Percentiles rank a stretch among this genome's conserved stretches.
phyloP scores from a whole-genome alignment of 2,113 vertebrate species.

The Salminus brasiliensis region DNA sequence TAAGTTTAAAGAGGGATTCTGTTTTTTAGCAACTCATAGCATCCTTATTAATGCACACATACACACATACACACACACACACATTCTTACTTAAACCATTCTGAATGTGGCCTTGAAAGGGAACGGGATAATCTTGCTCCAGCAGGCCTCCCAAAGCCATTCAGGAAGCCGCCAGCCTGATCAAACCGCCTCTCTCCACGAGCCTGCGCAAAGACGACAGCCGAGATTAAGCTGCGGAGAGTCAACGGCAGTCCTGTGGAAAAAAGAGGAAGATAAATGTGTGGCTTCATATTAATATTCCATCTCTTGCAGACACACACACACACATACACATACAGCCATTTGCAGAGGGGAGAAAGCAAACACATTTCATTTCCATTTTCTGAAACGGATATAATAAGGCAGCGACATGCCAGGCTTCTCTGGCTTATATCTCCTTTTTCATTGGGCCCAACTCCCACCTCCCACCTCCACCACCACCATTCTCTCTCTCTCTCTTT shows the following conservation, averaged over 20 bases:
- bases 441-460: neutral
- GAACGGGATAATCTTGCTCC: slow-evolving; percentile 34
- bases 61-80: neutral
- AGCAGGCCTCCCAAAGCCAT: slow-evolving; percentile 36
- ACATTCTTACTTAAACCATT: neutral
- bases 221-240: slow-evolving; percentile 48
- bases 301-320: neutral
- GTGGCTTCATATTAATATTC: slow-evolving; percentile 49
- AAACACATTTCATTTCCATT: slow-evolving; percentile 42
- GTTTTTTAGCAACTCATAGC: neutral
- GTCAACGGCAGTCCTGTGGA: slow-evolving; percentile 27
- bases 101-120: neutral
- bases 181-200: slow-evolving; percentile 43
- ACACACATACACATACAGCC: neutral
- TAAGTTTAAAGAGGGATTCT: too few relatives aligned
- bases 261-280: slow-evolving; percentile 44
- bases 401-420: slow-evolving; percentile 10
- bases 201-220: slow-evolving; percentile 42
- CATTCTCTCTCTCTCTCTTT: slow-evolving; percentile 24
- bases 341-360: slow-evolving; percentile 23
- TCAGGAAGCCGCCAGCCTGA: slow-evolving; percentile 31
- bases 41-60: neutral
- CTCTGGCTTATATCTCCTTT: slow-evolving; percentile 6
- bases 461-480: neutral
- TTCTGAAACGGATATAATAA: slow-evolving; percentile 46